Evolutionary conservation across 1,140 invertebrate species (phyloP), one percentile per base, ranked within the genome.

Genomic region (Aphelenchoides besseyi): DNA sequence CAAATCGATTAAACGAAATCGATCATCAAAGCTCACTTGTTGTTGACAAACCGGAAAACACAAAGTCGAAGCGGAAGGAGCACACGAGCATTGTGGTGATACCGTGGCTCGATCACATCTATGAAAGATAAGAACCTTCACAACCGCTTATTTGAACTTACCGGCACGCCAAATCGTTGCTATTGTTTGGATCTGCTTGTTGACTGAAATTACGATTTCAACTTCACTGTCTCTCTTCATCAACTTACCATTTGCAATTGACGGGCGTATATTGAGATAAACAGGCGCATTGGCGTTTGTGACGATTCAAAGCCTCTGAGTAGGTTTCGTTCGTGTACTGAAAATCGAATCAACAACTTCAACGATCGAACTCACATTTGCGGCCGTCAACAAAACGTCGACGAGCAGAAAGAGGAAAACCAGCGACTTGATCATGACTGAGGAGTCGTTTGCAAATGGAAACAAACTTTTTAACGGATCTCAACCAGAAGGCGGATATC

Each of bases 161-260:
- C 55, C 55, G 5, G 32, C 55, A 59, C 55, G 55, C 5, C 55
- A 59, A 18, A 59, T 59, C 55, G 55, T 59, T 59, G 12, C 5
- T 29, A 23, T 59, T 59, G 5, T 5, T 59, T 5, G 55, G 55
- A 33, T 59, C 55, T 28, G 55, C 55, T 33, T 59, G 55, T 33
- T 28, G 26, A 23, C n/a, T n/a, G n/a, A n/a, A n/a, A n/a, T n/a
- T n/a, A n/a, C n/a, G n/a, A n/a, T n/a, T n/a, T n/a, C n/a, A n/a
- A n/a, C n/a, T n/a, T n/a, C n/a, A n/a, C n/a, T n/a, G n/a, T n/a
- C n/a, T n/a, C n/a, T n/a, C n/a, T n/a, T n/a, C n/a, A n/a, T n/a
- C n/a, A n/a, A n/a, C n/a, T n/a, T n/a, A n/a, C n/a, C 55, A 59
- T 33, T 59, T 59, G 55, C 55, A 59, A 33, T 59, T 59, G 55